Conservation (phyloP, 2,797 vertebrate genomes). For the Eulemur albifrons region DNA sequence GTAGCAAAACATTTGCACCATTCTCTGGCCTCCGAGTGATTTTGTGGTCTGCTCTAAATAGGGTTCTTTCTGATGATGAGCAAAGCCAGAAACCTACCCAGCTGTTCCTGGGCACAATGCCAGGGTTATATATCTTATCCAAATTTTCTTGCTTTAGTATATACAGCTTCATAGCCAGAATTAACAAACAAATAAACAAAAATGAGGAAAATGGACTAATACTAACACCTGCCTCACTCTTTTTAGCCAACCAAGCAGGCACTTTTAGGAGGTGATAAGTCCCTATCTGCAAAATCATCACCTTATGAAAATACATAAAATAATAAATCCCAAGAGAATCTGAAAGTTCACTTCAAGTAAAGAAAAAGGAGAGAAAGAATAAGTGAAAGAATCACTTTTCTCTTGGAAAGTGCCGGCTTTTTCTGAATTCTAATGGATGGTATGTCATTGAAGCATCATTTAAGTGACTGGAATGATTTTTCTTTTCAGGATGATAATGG, state of each 20-base stretch:
- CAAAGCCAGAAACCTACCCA: background rate
- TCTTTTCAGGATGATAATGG: constrained; percentile 7
- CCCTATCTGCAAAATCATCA: background rate
- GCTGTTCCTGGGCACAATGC: background rate
- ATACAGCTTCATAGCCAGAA: background rate
- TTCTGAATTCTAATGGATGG: background rate
- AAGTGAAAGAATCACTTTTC: constrained; percentile 1
- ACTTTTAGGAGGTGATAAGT: background rate
- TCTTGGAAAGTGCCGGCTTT: constrained; percentile 12
- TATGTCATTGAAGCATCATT: background rate
- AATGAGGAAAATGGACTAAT: background rate
- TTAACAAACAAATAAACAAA: constrained; percentile 32
- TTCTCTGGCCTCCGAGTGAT: background rate
- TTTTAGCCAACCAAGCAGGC: background rate
- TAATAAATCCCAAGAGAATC: background rate
- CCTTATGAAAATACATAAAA: background rate
- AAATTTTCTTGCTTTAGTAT: background rate
- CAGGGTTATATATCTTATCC: background rate
- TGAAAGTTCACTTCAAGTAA: constrained; percentile 38
- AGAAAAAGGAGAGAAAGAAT: background rate
- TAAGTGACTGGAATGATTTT: background rate
- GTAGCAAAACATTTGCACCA: rapidly evolving
- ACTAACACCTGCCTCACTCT: background rate
- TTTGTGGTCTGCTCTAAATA: background rate
- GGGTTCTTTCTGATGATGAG: background rate